phyloP scores from a whole-genome alignment of 1,140 invertebrate species.

The Caenorhabditis briggsae region DNA sequence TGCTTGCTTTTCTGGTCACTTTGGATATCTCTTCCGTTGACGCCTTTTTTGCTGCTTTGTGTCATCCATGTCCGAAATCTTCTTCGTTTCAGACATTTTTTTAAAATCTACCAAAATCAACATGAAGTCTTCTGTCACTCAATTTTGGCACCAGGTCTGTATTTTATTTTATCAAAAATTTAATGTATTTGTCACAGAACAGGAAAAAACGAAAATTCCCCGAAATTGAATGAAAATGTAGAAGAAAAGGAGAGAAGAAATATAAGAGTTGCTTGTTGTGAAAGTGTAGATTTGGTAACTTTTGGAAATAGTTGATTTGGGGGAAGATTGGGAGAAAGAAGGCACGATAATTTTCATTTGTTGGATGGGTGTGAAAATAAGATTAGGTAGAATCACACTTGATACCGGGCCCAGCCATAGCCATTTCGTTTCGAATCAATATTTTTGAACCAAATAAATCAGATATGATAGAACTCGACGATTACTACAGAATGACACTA shows the following conservation, averaged over 20 bases:
- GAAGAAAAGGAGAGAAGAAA: not conserved
- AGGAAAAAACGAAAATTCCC: not conserved
- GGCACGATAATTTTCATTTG: no score
- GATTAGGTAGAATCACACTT: no score
- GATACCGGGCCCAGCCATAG: no score
- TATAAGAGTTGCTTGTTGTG: not conserved
- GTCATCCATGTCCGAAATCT: constrained; percentile 29
- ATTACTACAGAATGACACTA: no score
- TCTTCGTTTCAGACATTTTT: not conserved
- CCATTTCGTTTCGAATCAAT: no score
- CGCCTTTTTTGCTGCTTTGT: not conserved
- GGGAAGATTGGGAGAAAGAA: not conserved
- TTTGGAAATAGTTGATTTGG: not conserved
- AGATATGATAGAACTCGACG: no score
- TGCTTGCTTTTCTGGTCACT: constrained; percentile 44
- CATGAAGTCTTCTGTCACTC: constrained; percentile 33
- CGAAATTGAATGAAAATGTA: not conserved
- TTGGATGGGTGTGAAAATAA: no score
- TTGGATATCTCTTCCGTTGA: constrained; percentile 21
- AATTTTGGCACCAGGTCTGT: constrained; percentile 34
- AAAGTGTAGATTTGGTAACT: no score
- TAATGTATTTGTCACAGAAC: not conserved
- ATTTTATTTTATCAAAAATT: not conserved
- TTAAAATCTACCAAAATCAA: no score
- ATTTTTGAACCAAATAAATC: no score